phyloP scores from a whole-genome alignment of 2,888 invertebrate genomes.

The Plebejus melissa region DNA sequence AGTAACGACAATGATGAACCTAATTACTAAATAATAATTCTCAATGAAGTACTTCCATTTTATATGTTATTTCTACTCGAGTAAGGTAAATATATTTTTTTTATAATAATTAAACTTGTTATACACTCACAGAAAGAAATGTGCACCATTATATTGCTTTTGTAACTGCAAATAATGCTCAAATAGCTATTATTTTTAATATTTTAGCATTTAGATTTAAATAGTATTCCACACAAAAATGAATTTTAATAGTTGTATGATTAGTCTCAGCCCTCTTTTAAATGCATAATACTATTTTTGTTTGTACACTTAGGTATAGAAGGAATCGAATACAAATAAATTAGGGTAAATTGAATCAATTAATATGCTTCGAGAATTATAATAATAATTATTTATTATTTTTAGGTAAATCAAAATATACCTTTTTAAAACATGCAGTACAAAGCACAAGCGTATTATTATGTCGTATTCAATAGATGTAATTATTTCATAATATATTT shows the following conservation, averaged over 20 bases:
- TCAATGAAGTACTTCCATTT: slow-evolving; percentile 36
- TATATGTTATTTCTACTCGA: slow-evolving; percentile 32
- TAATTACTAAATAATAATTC: slow-evolving; percentile 31
- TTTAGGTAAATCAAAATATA: slow-evolving; percentile 18
- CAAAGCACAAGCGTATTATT: slow-evolving; percentile 24
- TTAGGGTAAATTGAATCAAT: slow-evolving; percentile 12
- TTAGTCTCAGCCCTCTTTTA: slow-evolving; percentile 19
- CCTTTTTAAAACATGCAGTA: slow-evolving; percentile 24
- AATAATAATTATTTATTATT: slow-evolving; percentile 11
- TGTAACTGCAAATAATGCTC: slow-evolving; percentile 29
- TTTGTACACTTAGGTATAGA: slow-evolving; percentile 15
- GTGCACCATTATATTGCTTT: slow-evolving; percentile 28
- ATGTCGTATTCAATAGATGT: slow-evolving; percentile 24
- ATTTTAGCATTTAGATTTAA: slow-evolving; percentile 22
- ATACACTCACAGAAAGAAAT: slow-evolving; percentile 16
- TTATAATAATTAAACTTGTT: slow-evolving; percentile 21
- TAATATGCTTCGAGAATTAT: slow-evolving; percentile 18
- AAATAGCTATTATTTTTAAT: slow-evolving; percentile 29
- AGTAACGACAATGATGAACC: slow-evolving; percentile 4
- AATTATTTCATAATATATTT: slow-evolving; percentile 24
- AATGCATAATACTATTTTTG: not conserved
- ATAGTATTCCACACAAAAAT: slow-evolving; percentile 6
- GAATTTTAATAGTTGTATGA: not conserved
- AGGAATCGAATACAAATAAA: slow-evolving; percentile 2
- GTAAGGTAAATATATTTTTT: slow-evolving; percentile 15